A percentile compares a stretch with the other conserved stretches of the same genome.
Conservation (phyloP, 1,140 invertebrate genomes). For the Aphelinus certus region DNA sequence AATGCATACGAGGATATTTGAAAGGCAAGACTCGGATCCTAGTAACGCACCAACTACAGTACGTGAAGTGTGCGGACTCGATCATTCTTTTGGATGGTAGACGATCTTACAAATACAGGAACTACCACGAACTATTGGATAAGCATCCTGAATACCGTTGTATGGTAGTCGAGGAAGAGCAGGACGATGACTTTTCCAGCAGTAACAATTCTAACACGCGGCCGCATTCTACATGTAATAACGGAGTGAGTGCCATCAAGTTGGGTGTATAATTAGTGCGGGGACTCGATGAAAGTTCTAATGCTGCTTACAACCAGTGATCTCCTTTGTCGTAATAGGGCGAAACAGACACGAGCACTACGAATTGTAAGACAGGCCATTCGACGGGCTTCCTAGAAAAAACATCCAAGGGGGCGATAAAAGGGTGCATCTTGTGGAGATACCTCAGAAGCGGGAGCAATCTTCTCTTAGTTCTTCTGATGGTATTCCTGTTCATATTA, state of each 20-base stretch:
- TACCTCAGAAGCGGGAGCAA: slow-evolving; percentile 74
- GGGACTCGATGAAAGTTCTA: too few species aligned
- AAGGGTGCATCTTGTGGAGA: slow-evolving; percentile 69
- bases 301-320: too few species aligned
- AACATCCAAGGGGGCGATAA: slow-evolving; percentile 68
- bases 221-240: background rate
- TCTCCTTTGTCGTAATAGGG: too few species aligned
- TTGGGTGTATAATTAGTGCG: too few species aligned
- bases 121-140: slow-evolving; percentile 69
- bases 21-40: slow-evolving; percentile 73
- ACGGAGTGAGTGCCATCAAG: too few species aligned
- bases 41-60: slow-evolving; percentile 90
- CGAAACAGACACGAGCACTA: too few species aligned
- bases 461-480: slow-evolving; percentile 62
- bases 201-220: slow-evolving; percentile 52
- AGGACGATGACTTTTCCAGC: slow-evolving; percentile 40
- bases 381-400: slow-evolving; percentile 65
- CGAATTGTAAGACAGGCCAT: too few species aligned
- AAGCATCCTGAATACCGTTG: slow-evolving; percentile 58
- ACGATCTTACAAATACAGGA: slow-evolving; percentile 54
- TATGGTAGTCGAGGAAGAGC: slow-evolving; percentile 52
- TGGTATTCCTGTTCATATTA: slow-evolving; percentile 67
- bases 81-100: slow-evolving; percentile 84
- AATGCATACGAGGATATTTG: slow-evolving; percentile 69
- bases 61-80: slow-evolving; percentile 79